A percentile compares a stretch with the other conserved stretches of the same genome.
Evolutionary conservation across 2,113 vertebrate species (phyloP).

Genomic region (Ochotona princeps): DNA sequence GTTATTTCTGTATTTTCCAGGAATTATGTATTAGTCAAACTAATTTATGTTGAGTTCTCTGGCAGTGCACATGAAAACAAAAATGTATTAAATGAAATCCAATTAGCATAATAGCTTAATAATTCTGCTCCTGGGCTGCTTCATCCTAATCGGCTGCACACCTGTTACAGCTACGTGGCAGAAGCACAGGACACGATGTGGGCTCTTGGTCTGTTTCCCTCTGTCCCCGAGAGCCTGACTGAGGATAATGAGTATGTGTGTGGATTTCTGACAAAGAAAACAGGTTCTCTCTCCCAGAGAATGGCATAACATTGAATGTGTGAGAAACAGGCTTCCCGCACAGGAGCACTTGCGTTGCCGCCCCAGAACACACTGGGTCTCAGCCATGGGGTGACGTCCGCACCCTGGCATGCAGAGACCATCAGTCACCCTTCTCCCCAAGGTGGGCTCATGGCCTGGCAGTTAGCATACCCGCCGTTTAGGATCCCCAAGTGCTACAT

Average conservation of each 20-base stretch:
- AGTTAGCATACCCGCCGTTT: too few relatives aligned
- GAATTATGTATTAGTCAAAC: neutral
- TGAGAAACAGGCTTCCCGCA: neutral
- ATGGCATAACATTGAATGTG: neutral
- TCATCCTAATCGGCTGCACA: conserved; percentile 47
- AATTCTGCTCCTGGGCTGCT: neutral
- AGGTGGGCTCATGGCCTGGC: too few relatives aligned
- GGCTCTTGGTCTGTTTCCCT: conserved; percentile 30
- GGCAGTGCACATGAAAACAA: neutral
- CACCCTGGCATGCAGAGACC: rapidly evolving
- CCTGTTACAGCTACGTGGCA: neutral
- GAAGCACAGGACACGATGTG: neutral
- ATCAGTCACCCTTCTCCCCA: neutral
- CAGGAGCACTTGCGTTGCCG: neutral
- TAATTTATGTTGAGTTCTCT: conserved; percentile 45
- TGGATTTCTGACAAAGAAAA: neutral
- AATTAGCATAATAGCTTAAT: conserved; percentile 22
- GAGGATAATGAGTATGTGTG: conserved; percentile 27
- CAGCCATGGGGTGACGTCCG: neutral
- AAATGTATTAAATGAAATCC: neutral
- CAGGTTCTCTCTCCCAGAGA: conserved; percentile 17
- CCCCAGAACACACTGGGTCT: neutral
- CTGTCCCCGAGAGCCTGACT: conserved; percentile 25
- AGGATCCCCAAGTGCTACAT: too few relatives aligned
- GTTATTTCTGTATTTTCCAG: conserved; percentile 32